Conservation (phyloP, 2,113 vertebrate species). For the Centrocercus urophasianus region DNA sequence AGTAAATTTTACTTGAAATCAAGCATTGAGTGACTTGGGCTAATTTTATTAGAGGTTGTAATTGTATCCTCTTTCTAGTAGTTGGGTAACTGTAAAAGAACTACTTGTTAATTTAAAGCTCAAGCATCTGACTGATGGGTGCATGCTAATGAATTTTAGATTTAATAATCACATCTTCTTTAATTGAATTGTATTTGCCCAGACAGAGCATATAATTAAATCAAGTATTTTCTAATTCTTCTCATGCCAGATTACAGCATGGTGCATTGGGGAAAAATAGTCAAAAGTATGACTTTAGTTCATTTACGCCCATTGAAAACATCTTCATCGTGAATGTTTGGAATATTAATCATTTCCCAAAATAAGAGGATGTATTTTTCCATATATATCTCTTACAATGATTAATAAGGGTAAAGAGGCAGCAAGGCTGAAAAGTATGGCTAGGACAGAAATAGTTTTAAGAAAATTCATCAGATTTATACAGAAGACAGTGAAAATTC, state of each 20-base stretch:
- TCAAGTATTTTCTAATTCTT: constrained; percentile 60
- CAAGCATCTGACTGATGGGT: constrained; percentile 43
- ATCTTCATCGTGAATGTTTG: background rate
- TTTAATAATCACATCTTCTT: constrained; percentile 59
- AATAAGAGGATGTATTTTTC: background rate
- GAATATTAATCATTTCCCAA: background rate
- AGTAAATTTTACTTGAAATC: constrained; percentile 27
- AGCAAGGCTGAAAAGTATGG: background rate
- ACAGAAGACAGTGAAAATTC: background rate
- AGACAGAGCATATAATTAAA: constrained; percentile 66
- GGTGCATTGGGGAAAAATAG: background rate
- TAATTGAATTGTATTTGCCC: constrained; percentile 59
- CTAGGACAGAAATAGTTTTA: background rate
- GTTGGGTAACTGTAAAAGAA: constrained; percentile 35
- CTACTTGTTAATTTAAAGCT: constrained; percentile 64
- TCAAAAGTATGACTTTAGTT: background rate
- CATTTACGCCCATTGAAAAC: background rate
- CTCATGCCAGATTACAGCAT: constrained; percentile 46
- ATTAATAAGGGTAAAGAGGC: background rate
- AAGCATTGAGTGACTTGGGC: background rate
- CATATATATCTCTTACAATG: background rate
- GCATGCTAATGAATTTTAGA: constrained; percentile 37
- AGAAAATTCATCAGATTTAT: background rate
- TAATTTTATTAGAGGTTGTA: constrained; percentile 50
- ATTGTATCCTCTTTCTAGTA: constrained; percentile 24